A percentile compares a stretch with the other conserved stretches of the same genome.
phyloP scores from a whole-genome alignment of 2,888 invertebrate species.

The Resseliella maxima region DNA sequence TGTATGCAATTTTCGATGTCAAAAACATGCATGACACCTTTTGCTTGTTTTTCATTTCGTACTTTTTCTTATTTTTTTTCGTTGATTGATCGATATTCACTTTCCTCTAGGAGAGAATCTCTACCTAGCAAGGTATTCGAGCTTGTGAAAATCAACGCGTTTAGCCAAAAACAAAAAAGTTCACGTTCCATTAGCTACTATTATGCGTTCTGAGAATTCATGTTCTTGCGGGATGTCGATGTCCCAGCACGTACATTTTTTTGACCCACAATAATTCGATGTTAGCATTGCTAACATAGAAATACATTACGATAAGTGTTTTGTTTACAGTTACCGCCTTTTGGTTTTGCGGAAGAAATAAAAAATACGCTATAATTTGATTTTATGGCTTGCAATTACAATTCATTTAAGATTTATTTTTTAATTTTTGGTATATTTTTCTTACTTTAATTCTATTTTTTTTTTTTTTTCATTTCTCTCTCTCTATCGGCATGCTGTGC shows the following conservation, averaged over 20 bases:
- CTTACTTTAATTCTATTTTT: neutral
- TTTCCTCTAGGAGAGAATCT: no score
- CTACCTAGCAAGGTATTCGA: no score
- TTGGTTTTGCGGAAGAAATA: neutral
- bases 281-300: neutral
- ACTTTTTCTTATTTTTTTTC: no score
- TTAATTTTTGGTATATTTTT: neutral
- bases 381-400: constrained; percentile 42
- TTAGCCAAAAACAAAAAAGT: no score
- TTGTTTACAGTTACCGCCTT: constrained; percentile 10
- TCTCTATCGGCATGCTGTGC: constrained; percentile 43
- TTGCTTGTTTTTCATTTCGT: no score
- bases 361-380: neutral
- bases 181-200: no score
- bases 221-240: no score
- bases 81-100: neutral
- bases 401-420: neutral
- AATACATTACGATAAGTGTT: constrained; percentile 43
- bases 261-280: neutral
- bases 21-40: neutral
- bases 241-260: no score
- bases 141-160: no score
- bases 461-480: no score
- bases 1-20: neutral
- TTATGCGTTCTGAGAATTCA: no score